These are phyloP conservation scores for Callyntrura guangdongensis DNA, from an alignment of 2,888 invertebrate genomes.

Conservation along the genomic window DNA sequence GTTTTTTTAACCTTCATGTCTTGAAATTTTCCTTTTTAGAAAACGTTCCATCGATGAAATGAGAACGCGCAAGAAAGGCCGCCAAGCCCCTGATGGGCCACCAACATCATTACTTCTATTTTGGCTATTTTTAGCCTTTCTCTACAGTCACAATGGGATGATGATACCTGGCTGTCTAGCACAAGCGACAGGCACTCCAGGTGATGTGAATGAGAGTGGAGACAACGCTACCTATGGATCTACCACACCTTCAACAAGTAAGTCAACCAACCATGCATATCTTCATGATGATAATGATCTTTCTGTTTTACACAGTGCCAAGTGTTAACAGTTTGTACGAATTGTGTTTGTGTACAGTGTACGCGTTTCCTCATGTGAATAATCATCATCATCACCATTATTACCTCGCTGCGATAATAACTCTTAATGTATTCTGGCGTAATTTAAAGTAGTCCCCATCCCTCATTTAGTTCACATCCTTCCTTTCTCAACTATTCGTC, in stretches of 20 bases:
- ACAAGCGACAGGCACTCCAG: constrained; percentile 68
- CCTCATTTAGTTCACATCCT: not conserved
- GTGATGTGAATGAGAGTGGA: constrained; percentile 71
- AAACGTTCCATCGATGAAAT: constrained; percentile 81
- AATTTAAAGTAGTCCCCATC: constrained; percentile 5
- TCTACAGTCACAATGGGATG: constrained; percentile 69
- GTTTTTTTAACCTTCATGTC: constrained; percentile 22
- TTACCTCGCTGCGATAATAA: constrained; percentile 42
- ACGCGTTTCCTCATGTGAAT: not conserved
- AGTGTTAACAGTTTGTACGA: not conserved
- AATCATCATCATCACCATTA: not conserved
- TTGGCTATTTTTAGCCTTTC: constrained; percentile 69
- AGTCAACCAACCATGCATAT: constrained; percentile 60
- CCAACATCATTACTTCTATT: constrained; percentile 51
- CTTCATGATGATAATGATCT: not conserved
- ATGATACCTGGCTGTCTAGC: constrained; percentile 74
- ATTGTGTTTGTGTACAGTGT: not conserved
- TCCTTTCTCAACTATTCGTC: constrained; percentile 10
- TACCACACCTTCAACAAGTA: constrained; percentile 79
- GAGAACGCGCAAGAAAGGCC: constrained; percentile 82
- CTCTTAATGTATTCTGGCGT: not conserved
- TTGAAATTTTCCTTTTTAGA: constrained; percentile 57
- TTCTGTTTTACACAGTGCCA: not conserved
- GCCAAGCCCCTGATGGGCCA: constrained; percentile 62
- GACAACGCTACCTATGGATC: constrained; percentile 72